A percentile compares a stretch with the other conserved stretches of the same genome.
phyloP scores from a whole-genome alignment of 2,113 vertebrate genomes.

The Pseudorhombus dupliciocellatus region DNA sequence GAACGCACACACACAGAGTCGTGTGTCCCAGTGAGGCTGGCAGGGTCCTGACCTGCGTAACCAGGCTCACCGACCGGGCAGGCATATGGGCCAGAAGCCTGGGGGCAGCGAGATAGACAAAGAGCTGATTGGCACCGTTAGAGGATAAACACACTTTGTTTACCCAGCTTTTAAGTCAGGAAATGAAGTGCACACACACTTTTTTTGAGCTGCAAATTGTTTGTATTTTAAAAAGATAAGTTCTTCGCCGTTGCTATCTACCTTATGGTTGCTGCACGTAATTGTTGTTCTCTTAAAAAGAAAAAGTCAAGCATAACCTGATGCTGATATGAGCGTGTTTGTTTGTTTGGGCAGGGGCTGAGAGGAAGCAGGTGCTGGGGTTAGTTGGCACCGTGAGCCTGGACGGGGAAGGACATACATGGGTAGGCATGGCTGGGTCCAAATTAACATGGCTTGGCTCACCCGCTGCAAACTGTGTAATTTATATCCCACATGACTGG shows the following conservation, averaged over 20 bases:
- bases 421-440: slow-evolving; percentile 57
- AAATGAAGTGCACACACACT: slow-evolving; percentile 18
- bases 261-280: slow-evolving; percentile 14
- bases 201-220: neutral
- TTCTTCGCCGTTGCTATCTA: slow-evolving; percentile 11
- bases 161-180: slow-evolving; percentile 52
- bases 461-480: slow-evolving; percentile 60
- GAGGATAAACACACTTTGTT: slow-evolving; percentile 56
- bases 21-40: slow-evolving; percentile 57
- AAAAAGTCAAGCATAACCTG: slow-evolving; percentile 31
- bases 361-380: slow-evolving; percentile 54
- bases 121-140: slow-evolving; percentile 54
- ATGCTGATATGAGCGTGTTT: slow-evolving; percentile 38
- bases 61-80: slow-evolving; percentile 55
- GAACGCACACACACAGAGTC: slow-evolving; percentile 35
- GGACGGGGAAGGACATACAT: slow-evolving; percentile 56
- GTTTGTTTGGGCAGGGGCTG: slow-evolving; percentile 42
- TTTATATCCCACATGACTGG: slow-evolving; percentile 61
- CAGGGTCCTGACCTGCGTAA: slow-evolving; percentile 74
- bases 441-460: slow-evolving; percentile 56
- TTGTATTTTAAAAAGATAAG: slow-evolving; percentile 5
- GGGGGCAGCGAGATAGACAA: slow-evolving; percentile 56
- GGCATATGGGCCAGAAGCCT: slow-evolving; percentile 65
- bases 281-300: slow-evolving; percentile 31
- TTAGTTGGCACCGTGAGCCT: slow-evolving; percentile 39